These are phyloP conservation scores for Apamea epomidion DNA, from an alignment of 2,888 invertebrate species.

Conservation along the genomic window DNA sequence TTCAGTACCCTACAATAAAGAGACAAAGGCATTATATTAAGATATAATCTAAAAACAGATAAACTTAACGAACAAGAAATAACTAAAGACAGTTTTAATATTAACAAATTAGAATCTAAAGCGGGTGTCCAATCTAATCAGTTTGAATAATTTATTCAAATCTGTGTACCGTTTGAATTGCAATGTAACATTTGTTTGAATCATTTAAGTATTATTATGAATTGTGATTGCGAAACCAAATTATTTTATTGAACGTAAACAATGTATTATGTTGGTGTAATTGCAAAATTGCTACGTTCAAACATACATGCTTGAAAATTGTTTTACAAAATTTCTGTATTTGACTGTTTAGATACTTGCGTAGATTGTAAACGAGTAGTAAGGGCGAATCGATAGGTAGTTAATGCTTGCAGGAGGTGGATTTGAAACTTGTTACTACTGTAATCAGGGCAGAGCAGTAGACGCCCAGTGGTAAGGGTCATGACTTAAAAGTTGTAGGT, in stretches of 20 bases:
- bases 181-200: conserved; percentile 42
- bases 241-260: conserved; percentile 30
- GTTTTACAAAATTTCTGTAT: conserved; percentile 31
- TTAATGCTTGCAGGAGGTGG: conserved; percentile 6
- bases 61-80: conserved; percentile 31
- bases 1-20: neutral
- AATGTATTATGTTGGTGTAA: conserved; percentile 18
- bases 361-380: conserved; percentile 22
- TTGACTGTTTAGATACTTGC: conserved; percentile 31
- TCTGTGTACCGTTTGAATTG: conserved; percentile 49
- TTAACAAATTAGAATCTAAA: conserved; percentile 57
- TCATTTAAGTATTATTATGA: conserved; percentile 22
- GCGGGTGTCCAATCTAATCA: conserved; percentile 43
- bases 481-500: no score
- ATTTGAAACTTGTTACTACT: conserved; percentile 26
- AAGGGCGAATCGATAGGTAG: conserved; percentile 25
- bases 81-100: conserved; percentile 40
- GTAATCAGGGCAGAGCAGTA: neutral
- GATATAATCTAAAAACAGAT: conserved; percentile 36
- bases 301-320: conserved; percentile 22
- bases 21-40: conserved; percentile 22
- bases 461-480: no score
- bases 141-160: conserved; percentile 56
- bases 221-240: conserved; percentile 32
- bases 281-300: conserved; percentile 29